These are phyloP conservation scores for Eupithecia insigniata DNA, from an alignment of 2,888 invertebrate genomes.

Conservation along the genomic window DNA sequence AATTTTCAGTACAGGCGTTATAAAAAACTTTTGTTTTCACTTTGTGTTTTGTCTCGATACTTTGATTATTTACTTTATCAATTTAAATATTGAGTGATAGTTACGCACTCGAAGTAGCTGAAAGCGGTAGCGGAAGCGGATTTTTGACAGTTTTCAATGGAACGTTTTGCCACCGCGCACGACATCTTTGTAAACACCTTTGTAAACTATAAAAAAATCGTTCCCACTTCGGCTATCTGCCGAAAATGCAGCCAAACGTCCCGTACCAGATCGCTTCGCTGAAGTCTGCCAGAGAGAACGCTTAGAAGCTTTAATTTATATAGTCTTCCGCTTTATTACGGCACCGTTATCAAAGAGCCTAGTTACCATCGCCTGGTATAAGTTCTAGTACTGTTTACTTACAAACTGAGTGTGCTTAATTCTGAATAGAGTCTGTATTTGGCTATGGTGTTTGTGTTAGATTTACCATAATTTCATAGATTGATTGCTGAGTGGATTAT, in stretches of 20 bases:
- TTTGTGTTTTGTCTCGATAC: too few species aligned
- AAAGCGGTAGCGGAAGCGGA: background rate
- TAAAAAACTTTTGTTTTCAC: background rate
- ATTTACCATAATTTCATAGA: conserved; percentile 3
- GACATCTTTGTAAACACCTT: too few species aligned
- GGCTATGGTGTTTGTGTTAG: background rate
- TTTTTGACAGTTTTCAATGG: background rate
- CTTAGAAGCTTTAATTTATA: background rate
- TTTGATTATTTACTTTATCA: background rate
- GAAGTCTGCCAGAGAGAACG: background rate
- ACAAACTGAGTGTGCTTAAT: background rate
- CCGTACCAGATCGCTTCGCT: background rate
- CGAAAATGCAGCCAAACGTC: background rate
- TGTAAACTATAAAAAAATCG: background rate
- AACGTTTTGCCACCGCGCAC: too few species aligned
- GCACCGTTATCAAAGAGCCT: background rate
- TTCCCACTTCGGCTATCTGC: background rate
- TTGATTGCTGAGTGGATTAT: background rate
- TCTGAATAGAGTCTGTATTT: conserved; percentile 1
- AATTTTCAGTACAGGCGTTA: too few species aligned
- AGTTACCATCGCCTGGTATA: background rate
- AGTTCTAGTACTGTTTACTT: conserved; percentile 7
- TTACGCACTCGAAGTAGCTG: background rate
- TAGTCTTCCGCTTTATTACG: background rate
- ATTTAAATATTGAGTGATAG: background rate